phyloP scores from a whole-genome alignment of 2,888 invertebrate genomes.

The Eulithis prunata region DNA sequence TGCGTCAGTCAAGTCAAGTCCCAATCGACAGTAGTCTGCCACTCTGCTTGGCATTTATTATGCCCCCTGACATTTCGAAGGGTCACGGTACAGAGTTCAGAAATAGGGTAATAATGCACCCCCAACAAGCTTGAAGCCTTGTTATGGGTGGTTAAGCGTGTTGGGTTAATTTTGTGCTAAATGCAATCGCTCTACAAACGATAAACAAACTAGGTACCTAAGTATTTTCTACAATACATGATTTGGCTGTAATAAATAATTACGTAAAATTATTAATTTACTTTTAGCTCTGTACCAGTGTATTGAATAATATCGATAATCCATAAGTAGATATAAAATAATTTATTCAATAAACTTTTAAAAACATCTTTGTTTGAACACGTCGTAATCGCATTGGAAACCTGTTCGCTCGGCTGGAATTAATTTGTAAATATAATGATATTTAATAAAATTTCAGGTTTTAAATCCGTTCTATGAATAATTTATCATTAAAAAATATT shows the following conservation, averaged over 20 bases:
- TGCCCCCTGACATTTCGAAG: constrained; percentile 27
- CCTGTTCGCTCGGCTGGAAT: constrained; percentile 15
- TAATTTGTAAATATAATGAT: constrained; percentile 3
- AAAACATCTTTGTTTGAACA: no score
- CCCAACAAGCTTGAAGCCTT: constrained; percentile 5
- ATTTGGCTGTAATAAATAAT: no score
- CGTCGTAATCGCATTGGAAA: constrained; percentile 13
- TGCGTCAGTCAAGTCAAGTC: constrained; percentile 19
- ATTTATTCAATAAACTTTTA: no score
- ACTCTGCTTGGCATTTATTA: constrained; percentile 10
- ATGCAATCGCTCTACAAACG: not conserved
- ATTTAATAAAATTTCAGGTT: constrained; percentile 5
- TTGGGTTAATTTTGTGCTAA: not conserved
- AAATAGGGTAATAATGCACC: constrained; percentile 28
- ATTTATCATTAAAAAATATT: constrained; percentile 2
- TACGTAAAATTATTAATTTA: not conserved
- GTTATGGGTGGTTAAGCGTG: not conserved
- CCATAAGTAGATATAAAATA: not conserved
- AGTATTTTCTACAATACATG: no score
- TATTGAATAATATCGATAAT: constrained; percentile 1
- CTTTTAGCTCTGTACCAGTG: not conserved
- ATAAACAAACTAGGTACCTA: no score
- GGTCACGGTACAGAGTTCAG: constrained; percentile 10
- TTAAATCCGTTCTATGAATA: constrained; percentile 7
- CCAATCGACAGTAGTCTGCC: constrained; percentile 17